Percentiles rank a stretch among this genome's conserved stretches.
Conservation (phyloP, 2,113 vertebrate species). For the Thermophis baileyi region DNA sequence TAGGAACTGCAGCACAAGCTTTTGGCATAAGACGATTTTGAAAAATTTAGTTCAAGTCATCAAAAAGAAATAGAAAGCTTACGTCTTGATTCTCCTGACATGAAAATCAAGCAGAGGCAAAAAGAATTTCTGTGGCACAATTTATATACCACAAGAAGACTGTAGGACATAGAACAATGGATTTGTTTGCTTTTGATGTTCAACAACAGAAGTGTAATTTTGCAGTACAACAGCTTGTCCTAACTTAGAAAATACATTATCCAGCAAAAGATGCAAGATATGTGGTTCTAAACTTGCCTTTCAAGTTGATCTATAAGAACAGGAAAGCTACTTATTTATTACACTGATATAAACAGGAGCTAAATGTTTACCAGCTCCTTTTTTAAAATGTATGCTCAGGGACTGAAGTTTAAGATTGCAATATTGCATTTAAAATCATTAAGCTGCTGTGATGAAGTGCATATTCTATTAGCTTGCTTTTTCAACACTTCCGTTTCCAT, state of each 20-base stretch:
- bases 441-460: not conserved
- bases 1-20: not conserved
- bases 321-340: not conserved
- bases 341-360: not conserved
- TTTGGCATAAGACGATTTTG: not conserved
- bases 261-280: not conserved
- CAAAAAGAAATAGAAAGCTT: not conserved
- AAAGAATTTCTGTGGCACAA: not conserved
- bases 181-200: slow-evolving; percentile 13
- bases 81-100: not conserved
- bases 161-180: not conserved
- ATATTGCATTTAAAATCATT: not conserved
- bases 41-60: not conserved
- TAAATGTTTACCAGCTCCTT: not conserved
- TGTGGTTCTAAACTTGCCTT: not conserved
- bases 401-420: not conserved
- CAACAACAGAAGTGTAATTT: not conserved
- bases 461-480: not conserved
- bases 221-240: not conserved
- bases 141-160: not conserved
- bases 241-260: not conserved
- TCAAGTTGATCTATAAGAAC: not conserved
- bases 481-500: not conserved
- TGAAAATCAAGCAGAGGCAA: not conserved
- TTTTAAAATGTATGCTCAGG: not conserved